Evolutionary conservation across 2,888 invertebrate genomes (phyloP), one percentile per base, ranked within the genome.

Genomic region (Plagodis dolabraria): DNA sequence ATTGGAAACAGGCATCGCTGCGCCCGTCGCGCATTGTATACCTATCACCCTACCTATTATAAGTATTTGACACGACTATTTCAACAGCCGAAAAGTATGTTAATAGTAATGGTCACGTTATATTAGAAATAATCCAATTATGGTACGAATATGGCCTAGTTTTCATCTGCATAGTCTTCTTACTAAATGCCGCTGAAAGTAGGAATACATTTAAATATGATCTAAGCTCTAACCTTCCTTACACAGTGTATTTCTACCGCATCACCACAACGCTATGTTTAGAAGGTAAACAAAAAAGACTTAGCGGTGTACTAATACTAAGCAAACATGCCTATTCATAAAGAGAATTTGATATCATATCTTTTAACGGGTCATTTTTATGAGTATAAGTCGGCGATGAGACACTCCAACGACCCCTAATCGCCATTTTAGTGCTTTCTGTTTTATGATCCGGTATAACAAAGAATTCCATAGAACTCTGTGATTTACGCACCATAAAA

Each of bases 1-100:
- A 81, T 87, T 87, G 87, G 82, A 86, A 82, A 82, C 83, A 83
- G 80, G 82, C 83, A 73, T 79, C 78, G 82, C 79, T 78, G 78
- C 70, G 22, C 22, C 22, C 22, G 22, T 22, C 22, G 22, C 22
- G 22, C 22, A 22, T 22, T 22, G 22, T 22, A 22, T 22, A 22
- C 4, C 22, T 75, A 74, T 78, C 79, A 78, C 74, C 77, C 72
- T 65, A 57, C 63, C 60, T 59, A 74, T 75, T 76, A 72, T 75
- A 67, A 67, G 22, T 22, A 22, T 22, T 66, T 60, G 53, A 70
- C 67, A 69, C 71, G 68, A 4, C 22, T 22, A 22, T 22, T 22
- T 22, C 4, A 22, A 4, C 2, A 22, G 4, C 22, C 22, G 22
- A 22, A 22, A 22, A 22, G 22, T 22, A 22, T 22, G 22, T 22